Evolutionary conservation across 2,797 vertebrate genomes (phyloP), one percentile per base, ranked within the genome.

Genomic region (Chaetophractus vellerosus): DNA sequence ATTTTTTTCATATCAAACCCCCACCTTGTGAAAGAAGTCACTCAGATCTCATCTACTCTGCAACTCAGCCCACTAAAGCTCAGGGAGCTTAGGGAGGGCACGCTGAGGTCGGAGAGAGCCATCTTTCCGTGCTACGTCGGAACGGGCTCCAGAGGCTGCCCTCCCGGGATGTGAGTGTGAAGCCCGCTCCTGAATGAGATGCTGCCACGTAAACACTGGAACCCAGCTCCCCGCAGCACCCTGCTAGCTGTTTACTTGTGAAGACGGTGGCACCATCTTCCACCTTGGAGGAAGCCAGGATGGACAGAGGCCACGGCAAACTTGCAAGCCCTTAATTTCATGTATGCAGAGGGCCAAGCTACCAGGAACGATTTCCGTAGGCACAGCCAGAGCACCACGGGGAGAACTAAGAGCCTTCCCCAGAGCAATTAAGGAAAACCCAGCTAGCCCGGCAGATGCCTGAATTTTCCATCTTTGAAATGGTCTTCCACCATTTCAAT

Each of bases 1-100:
- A 57, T 94, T 95, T 97, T 95, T 97, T 96, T 93, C 96, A 85
- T 82, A 75, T 92, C 87, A 96, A 95, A 96, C 78, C 68, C 95
- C 82, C 84, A 84, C 52, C 36, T 96, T 96, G 92, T 91, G 82
- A 91, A 93, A 96, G 59, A 92, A 94, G 75, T 57, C 61, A 90
- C 94, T 96, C 84, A 92, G 91, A 94, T 86, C 86, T 90, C 95
- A 97, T 64, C 96, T 96, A 21, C n/a, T 93, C 88, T 91, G 83
- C 48, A 52, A 63, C 90, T 93, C 61, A 76, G 94, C 85, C 96
- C 31, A 4, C 2, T 6, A 89, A 45, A 85, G 90, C 86, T 94
- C 80, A 36, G 96, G 93, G 88, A 91, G 45, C 41, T 71, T 64
- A 81, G 74, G 48, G 84, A 23, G 68, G 86, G 79, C 33, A 12